Evolutionary conservation across 1,140 invertebrate species (phyloP).

Genomic region (Babylonia areolata): DNA sequence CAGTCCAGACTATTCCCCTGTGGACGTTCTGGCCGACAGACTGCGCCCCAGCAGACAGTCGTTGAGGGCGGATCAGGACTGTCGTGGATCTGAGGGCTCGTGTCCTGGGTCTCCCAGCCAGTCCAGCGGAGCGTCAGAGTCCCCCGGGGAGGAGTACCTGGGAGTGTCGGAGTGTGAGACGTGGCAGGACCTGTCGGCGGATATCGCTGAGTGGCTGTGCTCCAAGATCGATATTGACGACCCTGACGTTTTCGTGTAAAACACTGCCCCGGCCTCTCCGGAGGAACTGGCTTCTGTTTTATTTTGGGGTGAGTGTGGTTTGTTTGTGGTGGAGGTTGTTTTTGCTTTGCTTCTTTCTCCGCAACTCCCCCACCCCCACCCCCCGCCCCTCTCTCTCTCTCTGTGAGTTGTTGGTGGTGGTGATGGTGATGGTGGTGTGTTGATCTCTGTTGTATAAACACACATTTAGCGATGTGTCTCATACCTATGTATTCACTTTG

Average conservation of each 20-base stretch:
- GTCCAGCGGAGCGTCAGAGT: slow-evolving; percentile 23
- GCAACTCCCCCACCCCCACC: too few species aligned
- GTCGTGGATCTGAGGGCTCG: slow-evolving; percentile 22
- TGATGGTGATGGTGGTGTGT: too few species aligned
- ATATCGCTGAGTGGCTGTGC: slow-evolving; percentile 36
- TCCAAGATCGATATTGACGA: slow-evolving; percentile 37
- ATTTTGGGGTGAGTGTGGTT: background rate
- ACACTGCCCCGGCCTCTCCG: background rate
- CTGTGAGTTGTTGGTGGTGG: background rate
- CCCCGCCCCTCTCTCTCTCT: background rate
- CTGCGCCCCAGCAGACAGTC: background rate
- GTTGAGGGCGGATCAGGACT: background rate
- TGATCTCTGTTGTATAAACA: too few species aligned
- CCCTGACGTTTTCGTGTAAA: slow-evolving; percentile 7
- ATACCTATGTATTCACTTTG: too few species aligned
- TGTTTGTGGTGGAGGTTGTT: background rate
- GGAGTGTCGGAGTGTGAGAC: background rate
- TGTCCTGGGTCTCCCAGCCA: slow-evolving; percentile 29
- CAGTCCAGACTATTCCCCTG: background rate
- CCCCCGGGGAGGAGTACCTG: background rate
- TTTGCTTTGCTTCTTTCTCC: background rate
- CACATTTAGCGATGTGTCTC: too few species aligned
- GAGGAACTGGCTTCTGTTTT: background rate
- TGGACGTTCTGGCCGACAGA: background rate
- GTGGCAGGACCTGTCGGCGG: slow-evolving; percentile 31